Evolutionary conservation across 2,113 vertebrate species (phyloP), one percentile per base, ranked within the genome.

Genomic region (Chloropsis hardwickii): DNA sequence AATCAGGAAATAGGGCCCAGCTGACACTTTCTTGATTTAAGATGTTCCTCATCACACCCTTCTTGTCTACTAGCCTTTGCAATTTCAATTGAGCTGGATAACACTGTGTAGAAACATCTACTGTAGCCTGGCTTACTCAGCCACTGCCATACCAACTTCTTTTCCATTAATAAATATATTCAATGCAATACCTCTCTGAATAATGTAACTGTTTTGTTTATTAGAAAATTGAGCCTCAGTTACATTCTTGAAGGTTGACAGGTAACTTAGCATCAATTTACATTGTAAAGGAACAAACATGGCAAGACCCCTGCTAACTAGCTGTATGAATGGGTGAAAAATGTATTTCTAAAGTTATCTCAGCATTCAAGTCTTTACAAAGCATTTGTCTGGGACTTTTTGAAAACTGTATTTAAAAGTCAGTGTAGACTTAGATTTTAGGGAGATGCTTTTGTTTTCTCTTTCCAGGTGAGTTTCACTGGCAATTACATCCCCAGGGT

Each of bases 21-120:
- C 31, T 79, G 70, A 81, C 80, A 86, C 58, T 66, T 94, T 48
- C 51, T 81, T 67, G 56, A 80, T 94, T 96, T 85, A 76, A 74
- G 45, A 61, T 48, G 42, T 47, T 82, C 57, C 50, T 90, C 31
- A 65, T 40, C 66, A 85, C 47, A 82, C 44, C 57, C 56, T 56
- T 81, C 29, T 10, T 57, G 48, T 67, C 64, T 77, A 40, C 53
- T 25, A 9, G 42, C 70, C 57, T 54, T 65, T 50, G 76, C 24
- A 70, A 33, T 84, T 95, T 50, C 28, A 21, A 50, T 45, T 28
- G 54, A 78, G 35, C 31, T 69, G 57, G 57, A 50, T 72, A 67
- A 47, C 28, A 22, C 39, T 28, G 31, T 81, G 56, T 27, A 67
- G 51, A 91, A 89, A 95, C 48, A 76, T 31, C 62, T 48, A 42